phyloP scores from a whole-genome alignment of 2,113 vertebrate genomes.

The Meles meles region DNA sequence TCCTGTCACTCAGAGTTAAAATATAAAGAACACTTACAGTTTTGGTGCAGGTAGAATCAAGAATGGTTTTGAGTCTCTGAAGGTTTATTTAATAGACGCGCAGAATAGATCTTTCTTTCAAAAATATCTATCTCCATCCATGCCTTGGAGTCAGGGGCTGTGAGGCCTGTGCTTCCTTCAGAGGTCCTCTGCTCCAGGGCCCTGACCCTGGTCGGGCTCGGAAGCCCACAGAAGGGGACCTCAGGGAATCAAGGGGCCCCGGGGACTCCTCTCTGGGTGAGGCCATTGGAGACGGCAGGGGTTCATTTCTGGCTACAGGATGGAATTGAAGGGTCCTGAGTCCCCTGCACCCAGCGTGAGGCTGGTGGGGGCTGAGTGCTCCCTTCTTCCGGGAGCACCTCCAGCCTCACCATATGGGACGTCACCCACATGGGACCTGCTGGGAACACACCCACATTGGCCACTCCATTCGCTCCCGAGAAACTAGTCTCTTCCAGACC shows the following conservation, averaged over 20 bases:
- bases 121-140: neutral
- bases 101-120: too few species aligned
- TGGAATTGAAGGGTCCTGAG: neutral
- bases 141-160: neutral
- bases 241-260: neutral
- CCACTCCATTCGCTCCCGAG: accelerated
- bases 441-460: accelerated
- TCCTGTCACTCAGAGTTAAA: neutral
- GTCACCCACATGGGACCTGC: neutral
- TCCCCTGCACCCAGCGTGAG: accelerated
- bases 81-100: neutral
- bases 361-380: accelerated
- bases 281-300: accelerated
- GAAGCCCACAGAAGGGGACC: too few species aligned
- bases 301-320: neutral
- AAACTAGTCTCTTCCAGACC: neutral
- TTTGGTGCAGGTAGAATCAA: neutral
- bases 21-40: neutral
- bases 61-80: neutral
- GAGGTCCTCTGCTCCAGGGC: accelerated
- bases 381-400: accelerated
- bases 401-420: accelerated
- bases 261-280: accelerated
- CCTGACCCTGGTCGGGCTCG: neutral
- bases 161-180: accelerated